Evolutionary conservation across 1,140 invertebrate species (phyloP), one percentile per base, ranked within the genome.

Genomic region (Megathymus violae): DNA sequence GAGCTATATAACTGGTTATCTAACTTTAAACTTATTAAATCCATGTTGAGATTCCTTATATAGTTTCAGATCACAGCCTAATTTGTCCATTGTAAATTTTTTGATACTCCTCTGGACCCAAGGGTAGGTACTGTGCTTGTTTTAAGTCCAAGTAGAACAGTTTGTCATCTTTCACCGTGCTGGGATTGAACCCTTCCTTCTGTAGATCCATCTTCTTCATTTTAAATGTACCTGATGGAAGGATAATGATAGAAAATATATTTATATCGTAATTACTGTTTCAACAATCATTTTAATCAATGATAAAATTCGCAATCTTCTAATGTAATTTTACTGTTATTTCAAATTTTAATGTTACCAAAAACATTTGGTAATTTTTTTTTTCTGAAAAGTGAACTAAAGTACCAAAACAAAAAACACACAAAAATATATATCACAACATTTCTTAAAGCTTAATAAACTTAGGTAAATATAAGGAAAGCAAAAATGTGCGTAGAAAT

Each of bases 181-280:
- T 93, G 0, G 97, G 95, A 91, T 99, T 93, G 81, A 96, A 99
- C 9, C 97, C 97, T 85, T 99, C 96, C 68, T 96, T 96, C 87
- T 98, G 96, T 10, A 99, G 92, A 80, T 98, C 95, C 27, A 95
- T 93, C 89, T 99, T 99, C 86, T 97, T 97, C 81, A 99, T 92
- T 92, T 99, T 99, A 82, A 97, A 99, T 9, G 98, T 99, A 77
- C 88, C 87, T n/a, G n/a, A n/a, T 90, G 74, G 9, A 65, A 71
- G 50, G 15, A 46, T 64, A n/a, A 56, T 40, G 0, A 47, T 47
- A 4, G 10, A 17, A 1, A 11, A 22, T 13, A 5, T 4, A 11
- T 41, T 11, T 27, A 47, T n/a, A n/a, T n/a, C n/a, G n/a, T n/a
- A n/a, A n/a, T n/a, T n/a, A n/a, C n/a, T n/a, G n/a, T n/a, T n/a